Conservation (phyloP, 2,797 vertebrate species). For the Pygocentrus nattereri region DNA sequence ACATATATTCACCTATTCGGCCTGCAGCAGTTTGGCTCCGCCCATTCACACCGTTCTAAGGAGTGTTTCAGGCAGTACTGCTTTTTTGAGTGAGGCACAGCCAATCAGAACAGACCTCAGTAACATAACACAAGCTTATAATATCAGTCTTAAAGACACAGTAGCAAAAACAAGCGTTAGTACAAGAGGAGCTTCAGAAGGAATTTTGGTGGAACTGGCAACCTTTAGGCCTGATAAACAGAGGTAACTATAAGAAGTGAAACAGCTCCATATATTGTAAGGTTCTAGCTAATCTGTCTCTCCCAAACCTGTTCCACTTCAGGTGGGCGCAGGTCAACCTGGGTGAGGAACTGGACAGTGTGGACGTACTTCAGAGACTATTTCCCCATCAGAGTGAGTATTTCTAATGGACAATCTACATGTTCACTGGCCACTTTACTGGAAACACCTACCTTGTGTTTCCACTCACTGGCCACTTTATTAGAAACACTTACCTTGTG, state of each 20-base stretch:
- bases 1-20: too few relatives aligned
- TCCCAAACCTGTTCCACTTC: conserved; percentile 16
- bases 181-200: too few relatives aligned
- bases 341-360: conserved; percentile 94
- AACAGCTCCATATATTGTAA: neutral
- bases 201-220: too few relatives aligned
- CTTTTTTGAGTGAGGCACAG: too few relatives aligned
- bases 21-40: too few relatives aligned
- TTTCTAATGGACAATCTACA: neutral
- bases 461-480: neutral
- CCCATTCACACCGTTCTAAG: too few relatives aligned
- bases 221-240: too few relatives aligned
- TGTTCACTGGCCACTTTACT: neutral
- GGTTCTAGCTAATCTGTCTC: neutral
- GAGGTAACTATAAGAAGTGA: neutral
- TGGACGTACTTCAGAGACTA: conserved; percentile 97
- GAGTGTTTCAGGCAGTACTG: too few relatives aligned
- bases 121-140: too few relatives aligned
- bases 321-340: conserved; percentile 94
- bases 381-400: conserved; percentile 92
- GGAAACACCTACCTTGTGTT: neutral
- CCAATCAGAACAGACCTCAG: too few relatives aligned
- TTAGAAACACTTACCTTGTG: neutral
- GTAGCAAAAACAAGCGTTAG: too few relatives aligned
- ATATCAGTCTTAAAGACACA: too few relatives aligned